Percentiles rank a stretch among this genome's conserved stretches.
phyloP scores from a whole-genome alignment of 2,888 invertebrate species.

The Lathronympha strigana region DNA sequence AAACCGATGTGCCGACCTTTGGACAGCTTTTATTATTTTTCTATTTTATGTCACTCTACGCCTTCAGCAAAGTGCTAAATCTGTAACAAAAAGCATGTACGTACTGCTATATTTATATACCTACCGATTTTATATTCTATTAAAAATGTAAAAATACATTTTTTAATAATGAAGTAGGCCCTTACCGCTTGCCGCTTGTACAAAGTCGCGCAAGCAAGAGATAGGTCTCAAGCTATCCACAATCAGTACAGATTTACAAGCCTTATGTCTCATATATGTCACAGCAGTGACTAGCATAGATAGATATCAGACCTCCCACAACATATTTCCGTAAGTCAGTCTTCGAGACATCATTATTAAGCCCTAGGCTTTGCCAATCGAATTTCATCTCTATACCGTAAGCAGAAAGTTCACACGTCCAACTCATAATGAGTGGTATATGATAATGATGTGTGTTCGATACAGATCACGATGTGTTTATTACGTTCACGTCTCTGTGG shows the following conservation, averaged over 20 bases:
- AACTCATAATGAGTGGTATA: conserved; percentile 17
- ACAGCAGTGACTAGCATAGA: not conserved
- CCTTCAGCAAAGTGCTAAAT: not conserved
- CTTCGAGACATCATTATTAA: not conserved
- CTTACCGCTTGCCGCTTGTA: no score
- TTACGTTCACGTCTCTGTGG: conserved; percentile 22
- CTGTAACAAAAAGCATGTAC: no score
- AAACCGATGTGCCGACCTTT: not conserved
- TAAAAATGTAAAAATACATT: no score
- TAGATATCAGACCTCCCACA: not conserved
- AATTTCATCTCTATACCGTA: not conserved
- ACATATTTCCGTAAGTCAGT: not conserved
- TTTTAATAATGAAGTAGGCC: no score
- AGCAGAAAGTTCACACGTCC: not conserved
- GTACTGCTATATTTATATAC: no score
- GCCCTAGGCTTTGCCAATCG: not conserved
- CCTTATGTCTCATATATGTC: not conserved
- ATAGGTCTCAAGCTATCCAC: no score
- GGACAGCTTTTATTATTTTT: not conserved
- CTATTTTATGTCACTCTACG: not conserved
- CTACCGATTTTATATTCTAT: no score
- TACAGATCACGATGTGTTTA: conserved; percentile 32
- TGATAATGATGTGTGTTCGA: conserved; percentile 32
- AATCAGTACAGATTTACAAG: no score
- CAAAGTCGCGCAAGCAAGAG: no score